Conservation (phyloP, 2,888 invertebrate genomes). For the Xylophagus ater region DNA sequence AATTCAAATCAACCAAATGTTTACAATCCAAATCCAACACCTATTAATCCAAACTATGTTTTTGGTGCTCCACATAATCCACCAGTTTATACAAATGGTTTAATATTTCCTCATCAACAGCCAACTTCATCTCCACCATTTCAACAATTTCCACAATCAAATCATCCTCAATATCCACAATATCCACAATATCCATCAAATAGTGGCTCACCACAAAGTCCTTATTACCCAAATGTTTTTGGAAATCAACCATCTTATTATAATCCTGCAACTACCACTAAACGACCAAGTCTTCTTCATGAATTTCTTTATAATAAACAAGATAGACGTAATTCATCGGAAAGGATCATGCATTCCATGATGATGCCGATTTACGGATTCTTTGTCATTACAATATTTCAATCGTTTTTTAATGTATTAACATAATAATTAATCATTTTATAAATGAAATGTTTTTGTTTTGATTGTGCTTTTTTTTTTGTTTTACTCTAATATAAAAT, state of each 20-base stretch:
- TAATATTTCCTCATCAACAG: conserved; percentile 34
- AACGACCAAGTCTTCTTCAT: conserved; percentile 31
- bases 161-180: conserved; percentile 38
- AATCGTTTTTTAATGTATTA: too few species aligned
- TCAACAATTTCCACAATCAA: conserved; percentile 39
- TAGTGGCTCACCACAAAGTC: conserved; percentile 33
- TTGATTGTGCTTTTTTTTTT: not conserved
- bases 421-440: conserved; percentile 4
- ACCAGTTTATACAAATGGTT: conserved; percentile 28
- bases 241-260: conserved; percentile 32
- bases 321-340: conserved; percentile 26
- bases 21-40: conserved; percentile 17
- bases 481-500: not conserved
- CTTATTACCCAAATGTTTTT: conserved; percentile 29
- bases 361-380: too few species aligned
- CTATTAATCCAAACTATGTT: conserved; percentile 36
- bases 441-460: not conserved
- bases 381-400: too few species aligned
- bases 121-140: conserved; percentile 35
- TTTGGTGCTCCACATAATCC: conserved; percentile 35
- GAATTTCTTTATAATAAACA: conserved; percentile 22
- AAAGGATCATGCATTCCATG: conserved; percentile 26
- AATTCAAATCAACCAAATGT: conserved; percentile 25
- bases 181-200: conserved; percentile 32
- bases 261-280: conserved; percentile 34